Evolutionary conservation across 1,140 invertebrate genomes (phyloP).

Genomic region (Limonius californicus): DNA sequence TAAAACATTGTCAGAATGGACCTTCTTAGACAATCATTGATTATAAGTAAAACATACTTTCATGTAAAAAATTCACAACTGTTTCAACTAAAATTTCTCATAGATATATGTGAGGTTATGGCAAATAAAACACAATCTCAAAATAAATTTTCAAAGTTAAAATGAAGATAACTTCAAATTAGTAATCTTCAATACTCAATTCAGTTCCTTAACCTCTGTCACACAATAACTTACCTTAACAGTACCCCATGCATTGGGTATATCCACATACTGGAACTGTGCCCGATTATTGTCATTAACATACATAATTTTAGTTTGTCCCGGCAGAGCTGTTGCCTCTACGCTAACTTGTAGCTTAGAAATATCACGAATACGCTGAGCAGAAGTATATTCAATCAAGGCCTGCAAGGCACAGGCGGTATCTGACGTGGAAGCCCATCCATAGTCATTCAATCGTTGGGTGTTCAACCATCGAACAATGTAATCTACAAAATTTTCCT

Average conservation of each 20-base stretch:
- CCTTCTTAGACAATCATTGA: too few species aligned
- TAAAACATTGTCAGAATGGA: too few species aligned
- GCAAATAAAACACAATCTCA: too few species aligned
- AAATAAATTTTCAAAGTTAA: too few species aligned
- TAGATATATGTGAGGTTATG: too few species aligned
- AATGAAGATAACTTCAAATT: too few species aligned
- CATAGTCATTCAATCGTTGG: constrained; percentile 86
- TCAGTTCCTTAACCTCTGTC: too few species aligned
- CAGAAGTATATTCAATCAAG: constrained; percentile 83
- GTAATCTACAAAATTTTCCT: constrained; percentile 73
- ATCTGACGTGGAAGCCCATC: constrained; percentile 91
- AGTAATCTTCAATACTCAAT: too few species aligned
- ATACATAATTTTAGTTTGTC: constrained; percentile 53
- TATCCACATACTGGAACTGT: constrained; percentile 70
- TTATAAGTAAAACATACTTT: too few species aligned
- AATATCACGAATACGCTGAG: constrained; percentile 82
- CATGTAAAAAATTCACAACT: too few species aligned
- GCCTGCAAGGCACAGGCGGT: constrained; percentile 86
- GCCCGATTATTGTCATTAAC: constrained; percentile 75
- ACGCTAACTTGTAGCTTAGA: constrained; percentile 75
- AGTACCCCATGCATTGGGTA: constrained; percentile 88
- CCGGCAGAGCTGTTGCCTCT: constrained; percentile 79
- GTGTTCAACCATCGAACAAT: constrained; percentile 93
- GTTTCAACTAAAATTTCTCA: too few species aligned
- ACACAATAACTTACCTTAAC: constrained; percentile 68